phyloP scores from a whole-genome alignment of 2,797 vertebrate genomes.

The Australoheros facetus region DNA sequence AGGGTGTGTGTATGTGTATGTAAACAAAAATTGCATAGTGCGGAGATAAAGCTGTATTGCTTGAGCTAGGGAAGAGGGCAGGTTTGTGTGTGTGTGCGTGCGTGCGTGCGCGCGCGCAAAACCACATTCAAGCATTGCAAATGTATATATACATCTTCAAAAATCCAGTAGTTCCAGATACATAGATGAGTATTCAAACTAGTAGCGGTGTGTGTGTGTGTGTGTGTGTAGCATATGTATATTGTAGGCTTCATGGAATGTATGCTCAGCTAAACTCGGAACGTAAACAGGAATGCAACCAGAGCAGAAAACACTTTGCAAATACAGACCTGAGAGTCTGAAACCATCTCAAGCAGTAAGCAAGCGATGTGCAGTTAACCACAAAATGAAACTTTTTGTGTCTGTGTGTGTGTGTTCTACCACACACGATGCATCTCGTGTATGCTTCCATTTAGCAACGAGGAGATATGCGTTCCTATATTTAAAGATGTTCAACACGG shows the following conservation, averaged over 20 bases:
- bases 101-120: not conserved
- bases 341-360: not conserved
- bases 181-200: constrained; percentile 57
- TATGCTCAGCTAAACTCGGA: constrained; percentile 66
- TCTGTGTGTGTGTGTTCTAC: not conserved
- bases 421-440: constrained; percentile 27
- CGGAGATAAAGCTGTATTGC: constrained; percentile 13
- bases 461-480: constrained; percentile 1
- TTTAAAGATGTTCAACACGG: not conserved
- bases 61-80: not conserved
- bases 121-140: constrained; percentile 26
- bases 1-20: not conserved
- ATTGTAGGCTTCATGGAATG: constrained; percentile 43
- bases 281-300: constrained; percentile 22
- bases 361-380: not conserved
- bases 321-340: constrained; percentile 32
- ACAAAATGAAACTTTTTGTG: constrained; percentile 10
- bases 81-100: not conserved
- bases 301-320: constrained; percentile 20
- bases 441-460: constrained; percentile 1
- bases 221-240: constrained; percentile 18
- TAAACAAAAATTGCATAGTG: constrained; percentile 31
- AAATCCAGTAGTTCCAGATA: constrained; percentile 10
- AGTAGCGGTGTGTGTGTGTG: not conserved
- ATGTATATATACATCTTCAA: constrained; percentile 20